phyloP scores from a whole-genome alignment of 37 sponge, comb jelly and placozoan species.

The Corticium candelabrum region DNA sequence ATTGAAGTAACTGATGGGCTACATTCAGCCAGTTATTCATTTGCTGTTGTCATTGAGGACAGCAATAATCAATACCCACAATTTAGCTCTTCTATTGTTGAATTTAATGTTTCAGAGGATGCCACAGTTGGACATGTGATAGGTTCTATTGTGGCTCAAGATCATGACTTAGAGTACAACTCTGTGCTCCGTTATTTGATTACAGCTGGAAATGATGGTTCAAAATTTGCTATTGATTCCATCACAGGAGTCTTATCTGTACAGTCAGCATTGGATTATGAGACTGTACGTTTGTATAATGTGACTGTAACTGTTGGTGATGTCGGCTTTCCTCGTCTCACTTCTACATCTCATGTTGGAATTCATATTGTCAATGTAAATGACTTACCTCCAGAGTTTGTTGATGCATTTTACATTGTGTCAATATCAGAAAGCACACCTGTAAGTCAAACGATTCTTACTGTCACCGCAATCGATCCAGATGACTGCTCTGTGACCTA shows the following conservation, averaged over 20 bases:
- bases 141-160: background rate
- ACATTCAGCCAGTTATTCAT: background rate
- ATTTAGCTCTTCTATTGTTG: no score
- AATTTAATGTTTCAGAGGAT: background rate
- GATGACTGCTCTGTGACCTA: background rate
- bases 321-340: background rate
- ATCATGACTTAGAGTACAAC: background rate
- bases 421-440: background rate
- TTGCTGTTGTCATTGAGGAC: background rate
- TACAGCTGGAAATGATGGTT: background rate
- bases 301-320: background rate
- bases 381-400: background rate
- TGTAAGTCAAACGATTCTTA: background rate
- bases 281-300: background rate
- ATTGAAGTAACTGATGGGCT: background rate
- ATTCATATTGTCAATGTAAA: background rate
- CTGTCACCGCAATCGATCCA: background rate
- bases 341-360: background rate
- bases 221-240: background rate
- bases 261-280: background rate
- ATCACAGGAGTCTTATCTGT: background rate
- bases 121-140: background rate
- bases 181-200: background rate
- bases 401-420: background rate
- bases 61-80: background rate